Percentiles rank a stretch among this genome's conserved stretches.
Conservation (phyloP, 2,888 invertebrate genomes). For the Eudasyphora cyanicolor region DNA sequence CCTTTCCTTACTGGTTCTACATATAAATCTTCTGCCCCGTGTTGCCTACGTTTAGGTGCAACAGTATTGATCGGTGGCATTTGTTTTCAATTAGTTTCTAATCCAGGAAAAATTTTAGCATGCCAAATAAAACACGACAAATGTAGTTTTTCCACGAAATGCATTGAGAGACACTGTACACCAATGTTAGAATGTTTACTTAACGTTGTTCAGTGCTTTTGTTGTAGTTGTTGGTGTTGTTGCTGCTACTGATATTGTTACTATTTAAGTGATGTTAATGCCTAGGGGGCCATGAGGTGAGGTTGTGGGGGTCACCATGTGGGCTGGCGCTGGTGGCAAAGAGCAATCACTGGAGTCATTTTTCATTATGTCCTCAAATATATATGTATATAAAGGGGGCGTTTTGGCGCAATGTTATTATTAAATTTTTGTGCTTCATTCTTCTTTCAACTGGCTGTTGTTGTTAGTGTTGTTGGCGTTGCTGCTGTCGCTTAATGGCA, state of each 20-base stretch:
- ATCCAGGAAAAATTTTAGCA: too few species aligned
- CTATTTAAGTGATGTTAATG: conserved; percentile 18
- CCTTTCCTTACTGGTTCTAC: too few species aligned
- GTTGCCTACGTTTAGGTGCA: too few species aligned
- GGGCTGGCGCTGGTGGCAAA: neutral
- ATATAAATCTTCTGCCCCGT: too few species aligned
- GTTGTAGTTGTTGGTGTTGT: too few species aligned
- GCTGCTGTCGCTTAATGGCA: neutral
- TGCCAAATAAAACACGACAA: too few species aligned
- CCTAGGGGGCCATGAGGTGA: neutral
- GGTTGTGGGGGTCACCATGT: neutral
- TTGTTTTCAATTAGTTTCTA: too few species aligned
- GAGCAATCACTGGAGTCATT: conserved; percentile 1
- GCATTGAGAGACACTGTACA: neutral
- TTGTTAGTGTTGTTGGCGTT: neutral
- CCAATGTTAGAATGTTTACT: conserved; percentile 17
- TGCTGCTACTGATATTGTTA: too few species aligned
- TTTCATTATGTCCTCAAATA: conserved; percentile 17
- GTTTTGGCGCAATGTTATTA: conserved; percentile 16
- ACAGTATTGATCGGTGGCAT: too few species aligned
- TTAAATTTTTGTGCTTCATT: neutral
- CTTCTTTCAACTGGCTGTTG: neutral
- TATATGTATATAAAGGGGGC: too few species aligned
- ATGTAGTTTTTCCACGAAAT: too few species aligned
- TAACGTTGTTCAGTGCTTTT: neutral